Base-by-base conservation (phyloP, 2,888 invertebrate species). In the Drosophila multiciliata region DNA sequence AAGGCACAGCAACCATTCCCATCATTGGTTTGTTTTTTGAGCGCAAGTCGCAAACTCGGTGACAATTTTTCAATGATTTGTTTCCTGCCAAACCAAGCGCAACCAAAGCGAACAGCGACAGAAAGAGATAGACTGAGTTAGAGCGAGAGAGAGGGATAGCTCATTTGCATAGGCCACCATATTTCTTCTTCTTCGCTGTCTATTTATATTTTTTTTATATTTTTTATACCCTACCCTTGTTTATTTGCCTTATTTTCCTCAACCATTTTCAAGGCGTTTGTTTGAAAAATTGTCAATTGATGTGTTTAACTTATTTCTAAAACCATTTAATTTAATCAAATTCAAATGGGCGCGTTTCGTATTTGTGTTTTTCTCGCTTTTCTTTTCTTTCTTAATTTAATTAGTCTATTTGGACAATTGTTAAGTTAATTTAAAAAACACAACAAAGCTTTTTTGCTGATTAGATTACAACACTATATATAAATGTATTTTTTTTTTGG, bases 11-110 rank as follows among this genome's bases (percentile, higher is more conserved):
- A 20, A 15, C 45, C 23, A 23, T 45, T 45, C 8, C 45, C 23
- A 45, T 23, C 23, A 45, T 45, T 45, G 45, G 70, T 71, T 81
- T 71, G 73, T 54, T 68, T 66, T 67, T 66, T 67, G 45, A 45
- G 73, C 66, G 64, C 73, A 74, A 81, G 80, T 74, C 91, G 90
- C 66, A 68, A 71, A 82, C 78, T 75, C 91, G 91, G 89, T 87
- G 90, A 90, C 90, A 91, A 90, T 91, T 91, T 90, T 91, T 87
- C 91, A 91, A 91, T 90, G 90, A 91, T 89, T 91, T 91, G 86
- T 89, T 88, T 82, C 64, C 58, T 26, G 40, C 57, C 40, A 26
- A 55, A 15, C 57, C 20, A 57, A 57, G 29, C 57, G 73, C 63
- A 58, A 80, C 45, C 45, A 15, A 45, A 45, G 12, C 58, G 53